Evolutionary conservation across 2,113 vertebrate genomes (phyloP), one percentile per base, ranked within the genome.

Genomic region (Uria lomvia): DNA sequence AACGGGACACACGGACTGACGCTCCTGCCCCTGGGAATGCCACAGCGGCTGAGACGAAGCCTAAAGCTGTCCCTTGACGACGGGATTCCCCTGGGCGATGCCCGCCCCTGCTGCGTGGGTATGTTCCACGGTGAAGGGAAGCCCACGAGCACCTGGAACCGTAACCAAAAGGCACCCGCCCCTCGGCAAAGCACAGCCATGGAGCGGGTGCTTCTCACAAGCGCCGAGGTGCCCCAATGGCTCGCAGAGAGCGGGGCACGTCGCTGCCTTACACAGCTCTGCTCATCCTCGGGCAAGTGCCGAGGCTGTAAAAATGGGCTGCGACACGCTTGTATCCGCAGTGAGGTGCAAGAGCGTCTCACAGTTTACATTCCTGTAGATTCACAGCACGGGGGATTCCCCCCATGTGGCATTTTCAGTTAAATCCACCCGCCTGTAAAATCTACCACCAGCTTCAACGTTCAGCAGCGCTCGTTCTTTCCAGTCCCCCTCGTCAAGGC

Each of bases 1-100:
- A 11, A 52, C 20, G 5, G 38, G 73, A 94, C 42, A 14, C 21
- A 1, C 0, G 8, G 1, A 4, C 17, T 32, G 8, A 60, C 24
- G 17, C 12, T 5, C 1, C 14, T 8, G 26, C 24, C 43, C 0
- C 0, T 1, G 36, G 50, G 27, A 71, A 42, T 1, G 40, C 49
- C 29, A 4, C 67, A 3, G 81, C 34, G 8, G 92, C 58, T 2
- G 11, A 10, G 2, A 29, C 3, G 4, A 8, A 40, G 65, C 73
- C 27, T 40, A n/a, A 5, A 40, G 22, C 47, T 8, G 21, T 13
- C 55, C 90, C 15, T 15, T 4, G 15, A 12, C 0, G 0, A 17
- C 1, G 15, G 38, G 50, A 14, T 55, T 75, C 73, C 30, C 1
- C 0, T 0, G 26, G 50, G 40, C 3, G 26, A 58, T 6, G 73